A percentile compares a stretch with the other conserved stretches of the same genome.
phyloP scores from a whole-genome alignment of 2,888 invertebrate species.

The Chaetogeoica ovagalla region DNA sequence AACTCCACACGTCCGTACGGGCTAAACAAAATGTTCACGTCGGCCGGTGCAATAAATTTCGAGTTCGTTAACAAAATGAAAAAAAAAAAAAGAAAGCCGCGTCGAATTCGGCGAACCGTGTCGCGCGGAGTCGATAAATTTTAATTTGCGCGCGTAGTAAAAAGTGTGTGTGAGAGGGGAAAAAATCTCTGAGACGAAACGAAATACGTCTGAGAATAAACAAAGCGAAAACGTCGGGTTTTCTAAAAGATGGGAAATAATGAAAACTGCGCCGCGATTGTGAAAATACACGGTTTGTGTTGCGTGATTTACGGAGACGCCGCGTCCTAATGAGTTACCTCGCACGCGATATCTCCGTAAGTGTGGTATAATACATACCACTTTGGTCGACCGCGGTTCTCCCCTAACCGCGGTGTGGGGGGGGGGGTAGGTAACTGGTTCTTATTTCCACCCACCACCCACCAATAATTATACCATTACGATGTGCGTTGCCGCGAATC shows the following conservation, averaged over 20 bases:
- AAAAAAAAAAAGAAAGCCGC: too few relatives aligned
- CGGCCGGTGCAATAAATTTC: conserved; percentile 36
- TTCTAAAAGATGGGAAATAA: background rate
- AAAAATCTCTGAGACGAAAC: background rate
- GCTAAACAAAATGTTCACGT: conserved; percentile 20
- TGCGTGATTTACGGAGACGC: too few relatives aligned
- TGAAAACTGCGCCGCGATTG: conserved; percentile 2
- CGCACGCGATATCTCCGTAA: too few relatives aligned
- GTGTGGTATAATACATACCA: too few relatives aligned
- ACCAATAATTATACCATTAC: too few relatives aligned
- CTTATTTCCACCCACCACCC: too few relatives aligned
- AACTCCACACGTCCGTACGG: too few relatives aligned
- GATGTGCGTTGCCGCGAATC: too few relatives aligned
- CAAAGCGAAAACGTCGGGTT: background rate
- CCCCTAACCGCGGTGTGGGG: too few relatives aligned
- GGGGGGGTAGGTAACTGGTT: too few relatives aligned
- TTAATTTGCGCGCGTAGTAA: conserved; percentile 23
- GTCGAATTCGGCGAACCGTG: conserved; percentile 19
- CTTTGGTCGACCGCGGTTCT: too few relatives aligned
- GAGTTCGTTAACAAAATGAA: conserved; percentile 52
- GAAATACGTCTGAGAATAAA: conserved; percentile 28
- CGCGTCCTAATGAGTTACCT: too few relatives aligned
- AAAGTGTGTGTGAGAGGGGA: background rate
- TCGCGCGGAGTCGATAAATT: conserved; percentile 9
- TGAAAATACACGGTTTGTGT: conserved; percentile 5